Conservation (phyloP, 2,797 vertebrate genomes). For the Rhynchonycteris naso region DNA sequence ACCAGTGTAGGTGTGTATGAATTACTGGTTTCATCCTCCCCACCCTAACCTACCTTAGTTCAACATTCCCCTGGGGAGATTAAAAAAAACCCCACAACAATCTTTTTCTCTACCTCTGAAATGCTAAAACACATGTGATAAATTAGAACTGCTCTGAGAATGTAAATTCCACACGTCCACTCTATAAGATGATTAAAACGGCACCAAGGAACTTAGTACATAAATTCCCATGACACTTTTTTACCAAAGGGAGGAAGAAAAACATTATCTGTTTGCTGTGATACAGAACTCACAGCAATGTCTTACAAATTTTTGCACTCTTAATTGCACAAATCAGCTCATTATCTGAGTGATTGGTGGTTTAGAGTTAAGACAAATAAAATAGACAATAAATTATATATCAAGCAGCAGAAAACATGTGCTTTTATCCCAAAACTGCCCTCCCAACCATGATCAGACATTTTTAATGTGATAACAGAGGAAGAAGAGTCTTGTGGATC, state of each 20-base stretch:
- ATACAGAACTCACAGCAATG: neutral
- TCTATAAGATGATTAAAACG: neutral
- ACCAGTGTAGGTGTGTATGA: neutral
- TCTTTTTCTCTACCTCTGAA: neutral
- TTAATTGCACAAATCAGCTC: neutral
- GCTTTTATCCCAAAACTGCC: slow-evolving; percentile 13
- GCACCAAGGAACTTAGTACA: neutral
- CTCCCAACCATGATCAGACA: neutral
- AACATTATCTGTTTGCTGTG: neutral
- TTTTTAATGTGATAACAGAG: neutral
- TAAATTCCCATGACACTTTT: neutral
- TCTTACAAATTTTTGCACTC: slow-evolving; percentile 42
- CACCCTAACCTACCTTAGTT: neutral
- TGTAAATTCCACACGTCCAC: neutral
- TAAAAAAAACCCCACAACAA: neutral
- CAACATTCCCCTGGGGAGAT: neutral
- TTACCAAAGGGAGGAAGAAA: neutral
- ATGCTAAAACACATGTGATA: neutral
- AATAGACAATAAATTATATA: neutral
- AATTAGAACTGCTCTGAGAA: neutral
- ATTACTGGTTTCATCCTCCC: neutral
- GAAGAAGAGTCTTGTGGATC: neutral
- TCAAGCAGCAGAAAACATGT: neutral
- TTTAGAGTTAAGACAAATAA: slow-evolving; percentile 30
- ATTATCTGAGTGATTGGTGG: neutral